Evolutionary conservation across 2,797 vertebrate species (phyloP).

Genomic region (Poeciliopsis presidionis): DNA sequence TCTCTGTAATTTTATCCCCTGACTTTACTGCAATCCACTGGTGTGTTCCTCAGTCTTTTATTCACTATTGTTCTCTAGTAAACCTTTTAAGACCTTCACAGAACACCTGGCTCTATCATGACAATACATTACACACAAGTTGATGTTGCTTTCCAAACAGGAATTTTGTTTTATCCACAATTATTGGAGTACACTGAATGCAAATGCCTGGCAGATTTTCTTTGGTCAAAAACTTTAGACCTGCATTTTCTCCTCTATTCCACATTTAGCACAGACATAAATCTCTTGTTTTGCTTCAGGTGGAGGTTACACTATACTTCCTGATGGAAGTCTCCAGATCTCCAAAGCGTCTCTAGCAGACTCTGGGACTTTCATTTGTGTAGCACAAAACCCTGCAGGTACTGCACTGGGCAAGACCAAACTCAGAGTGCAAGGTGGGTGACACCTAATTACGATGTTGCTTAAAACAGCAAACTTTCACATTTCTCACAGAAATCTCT

Average conservation of each 20-base stretch:
- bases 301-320: constrained; percentile 82
- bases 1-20: not conserved
- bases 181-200: not conserved
- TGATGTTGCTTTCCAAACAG: not conserved
- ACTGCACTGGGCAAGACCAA: constrained; percentile 95
- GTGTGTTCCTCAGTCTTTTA: not conserved
- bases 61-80: not conserved
- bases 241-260: not conserved
- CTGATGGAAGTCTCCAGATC: constrained; percentile 90
- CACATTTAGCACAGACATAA: not conserved
- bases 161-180: not conserved
- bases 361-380: constrained; percentile 92
- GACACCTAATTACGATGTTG: too few relatives aligned
- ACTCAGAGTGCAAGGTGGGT: constrained; percentile 91
- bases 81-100: not conserved
- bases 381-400: constrained; percentile 95
- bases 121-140: not conserved
- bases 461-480: not conserved
- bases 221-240: not conserved
- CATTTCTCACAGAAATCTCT: not conserved
- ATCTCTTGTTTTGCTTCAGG: constrained; percentile 68
- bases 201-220: not conserved
- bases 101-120: not conserved
- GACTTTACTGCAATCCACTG: not conserved
- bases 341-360: constrained; percentile 84